Base-by-base conservation (phyloP, 2,888 invertebrate species). In the Yponomeuta evonymella region DNA sequence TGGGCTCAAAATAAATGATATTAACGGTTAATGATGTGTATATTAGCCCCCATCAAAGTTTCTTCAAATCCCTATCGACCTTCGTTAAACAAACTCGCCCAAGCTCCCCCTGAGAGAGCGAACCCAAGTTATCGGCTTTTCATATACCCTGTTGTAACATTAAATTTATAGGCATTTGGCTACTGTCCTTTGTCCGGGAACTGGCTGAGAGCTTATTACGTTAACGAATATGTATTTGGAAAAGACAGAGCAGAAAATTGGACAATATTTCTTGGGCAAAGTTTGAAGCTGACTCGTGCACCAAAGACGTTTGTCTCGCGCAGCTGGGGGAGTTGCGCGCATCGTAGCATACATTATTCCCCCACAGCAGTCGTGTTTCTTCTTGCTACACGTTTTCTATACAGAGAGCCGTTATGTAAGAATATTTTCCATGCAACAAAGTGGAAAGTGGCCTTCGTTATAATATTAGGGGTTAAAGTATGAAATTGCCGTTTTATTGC, bases 141-240 rank as follows among this genome's bases (percentile, higher is more conserved):
- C 65, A 65, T 65, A 65, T 65, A 58, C 51, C 51, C 51, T 58
- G 51, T 65, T 30, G 65, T 65, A 29, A 30, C 65, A 65, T 58
- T 15, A 29, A 64, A 64, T 64, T 64, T 64, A 58, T 58, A 15
- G 51, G 15, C 51, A 58, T 58, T 58, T 58, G 51, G 51, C 51
- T 58, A 1, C 51, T 64, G 64, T 64, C 64, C 64, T 29, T 23
- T 64, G 64, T 64, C 51, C 51, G 51, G 51, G 51, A 15, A 58
- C 15, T 1, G 51, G 4, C 12, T 15, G 15, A 12, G 5, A 58
- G 51, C 51, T 58, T 58, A 58, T 58, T 58, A 58, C 3, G 51
- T 58, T 58, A 58, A 58, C 51, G 51, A 58, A 58, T 15, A 58
- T 58, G 15, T 58, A 51, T 51, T 58, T 58, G 51, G 51, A 58